Evolutionary conservation across 2,888 invertebrate genomes (phyloP), one percentile per base, ranked within the genome.

Genomic region (Trichopria drosophilae): DNA sequence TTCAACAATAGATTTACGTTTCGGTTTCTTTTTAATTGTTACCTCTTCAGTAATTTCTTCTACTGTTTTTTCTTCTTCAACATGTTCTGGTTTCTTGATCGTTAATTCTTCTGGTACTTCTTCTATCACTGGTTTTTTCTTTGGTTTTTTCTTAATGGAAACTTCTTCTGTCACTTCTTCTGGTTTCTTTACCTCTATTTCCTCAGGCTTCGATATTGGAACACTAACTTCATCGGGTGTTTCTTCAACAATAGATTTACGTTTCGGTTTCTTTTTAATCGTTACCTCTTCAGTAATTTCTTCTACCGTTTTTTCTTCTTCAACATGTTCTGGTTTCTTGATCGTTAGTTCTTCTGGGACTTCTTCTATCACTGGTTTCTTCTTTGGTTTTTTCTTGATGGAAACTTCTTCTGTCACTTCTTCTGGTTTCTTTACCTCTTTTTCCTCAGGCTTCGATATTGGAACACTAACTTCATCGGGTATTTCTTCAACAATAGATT

Each of bases 31-130:
- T 55, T 60, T 57, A 26, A 60, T 44, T 15, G 59, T 55, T 37
- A 61, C 63, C 6, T 67, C 60, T 34, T 59, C 51, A 18, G 55
- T 31, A 32, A 65, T 60, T 42, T 66, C 61, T 59, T 69, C 60
- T 1, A 65, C 35, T 66, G 64, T 48, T 7, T 74, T 77, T 23
- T 78, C 74, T 56, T 79, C 76, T 60, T 79, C 63, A 20, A 41
- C 51, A 18, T 55, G 59, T 22, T 57, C 51, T 9, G 65, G 66
- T 47, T 73, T 67, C 23, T 67, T 61, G 7, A 76, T 59, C 1
- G 69, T 63, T 23, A 69, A 57, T 61, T 76, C 75, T 34, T 67
- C 68, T 1, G 65, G 57, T 43, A 62, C 59, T 52, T 72, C 73
- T 42, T 66, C 61, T 1, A 41, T 37, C 2, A 58, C 40, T 0